A percentile compares a stretch with the other conserved stretches of the same genome.
Evolutionary conservation across 2,113 vertebrate genomes (phyloP).

Genomic region (Myrmecobius fasciatus): DNA sequence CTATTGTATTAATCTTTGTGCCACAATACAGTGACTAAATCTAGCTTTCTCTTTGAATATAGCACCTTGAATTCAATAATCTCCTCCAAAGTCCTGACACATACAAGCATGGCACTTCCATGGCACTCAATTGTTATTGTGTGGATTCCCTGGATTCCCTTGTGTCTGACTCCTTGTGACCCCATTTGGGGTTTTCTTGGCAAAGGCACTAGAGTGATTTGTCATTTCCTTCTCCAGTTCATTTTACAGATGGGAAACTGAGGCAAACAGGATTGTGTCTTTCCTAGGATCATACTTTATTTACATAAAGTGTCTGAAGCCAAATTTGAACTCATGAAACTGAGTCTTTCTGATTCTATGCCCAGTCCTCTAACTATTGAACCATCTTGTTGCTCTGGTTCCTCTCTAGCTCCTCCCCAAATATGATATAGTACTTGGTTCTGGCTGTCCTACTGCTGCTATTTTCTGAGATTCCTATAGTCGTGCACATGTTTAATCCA

Average conservation of each 20-base stretch:
- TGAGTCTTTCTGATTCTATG: too few species aligned
- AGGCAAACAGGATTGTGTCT: too few species aligned
- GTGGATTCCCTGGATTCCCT: too few species aligned
- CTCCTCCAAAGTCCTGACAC: background rate
- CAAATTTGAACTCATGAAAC: too few species aligned
- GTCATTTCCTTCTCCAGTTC: too few species aligned
- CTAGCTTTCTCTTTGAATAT: background rate
- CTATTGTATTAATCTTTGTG: background rate
- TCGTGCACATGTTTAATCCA: background rate
- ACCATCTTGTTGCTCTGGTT: background rate
- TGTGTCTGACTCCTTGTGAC: too few species aligned
- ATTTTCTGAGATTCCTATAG: background rate
- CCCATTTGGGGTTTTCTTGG: too few species aligned
- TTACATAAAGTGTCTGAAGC: too few species aligned
- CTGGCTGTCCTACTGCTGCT: background rate
- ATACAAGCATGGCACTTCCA: background rate
- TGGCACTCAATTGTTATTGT: too few species aligned
- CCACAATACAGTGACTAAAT: background rate
- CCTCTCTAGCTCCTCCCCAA: background rate
- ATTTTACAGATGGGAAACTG: too few species aligned
- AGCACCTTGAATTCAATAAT: background rate
- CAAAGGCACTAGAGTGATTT: too few species aligned
- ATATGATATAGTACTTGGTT: background rate
- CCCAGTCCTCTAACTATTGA: background rate
- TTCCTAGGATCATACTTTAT: too few species aligned